Conservation (phyloP, 2,888 invertebrate species). For the Andrena fulva region DNA sequence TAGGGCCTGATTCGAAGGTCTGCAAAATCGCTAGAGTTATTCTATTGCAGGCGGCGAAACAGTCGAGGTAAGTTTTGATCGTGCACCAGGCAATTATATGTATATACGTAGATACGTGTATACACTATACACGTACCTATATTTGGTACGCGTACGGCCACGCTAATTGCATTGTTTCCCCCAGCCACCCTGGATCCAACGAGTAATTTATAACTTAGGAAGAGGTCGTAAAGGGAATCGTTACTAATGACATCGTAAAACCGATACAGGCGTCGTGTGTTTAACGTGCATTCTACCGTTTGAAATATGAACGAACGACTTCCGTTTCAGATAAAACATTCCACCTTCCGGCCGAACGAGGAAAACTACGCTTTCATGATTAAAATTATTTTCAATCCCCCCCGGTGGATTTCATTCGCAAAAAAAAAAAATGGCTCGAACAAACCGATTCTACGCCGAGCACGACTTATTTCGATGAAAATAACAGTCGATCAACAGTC, state of each 20-base stretch:
- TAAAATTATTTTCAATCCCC: constrained; percentile 46
- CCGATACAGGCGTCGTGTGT: constrained; percentile 62
- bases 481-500: neutral
- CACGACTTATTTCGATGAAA: neutral
- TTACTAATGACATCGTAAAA: constrained; percentile 72
- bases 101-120: constrained; percentile 31
- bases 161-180: constrained; percentile 72
- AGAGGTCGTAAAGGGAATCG: constrained; percentile 71
- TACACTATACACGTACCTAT: constrained; percentile 34
- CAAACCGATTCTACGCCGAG: neutral
- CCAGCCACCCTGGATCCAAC: constrained; percentile 36
- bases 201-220: constrained; percentile 72
- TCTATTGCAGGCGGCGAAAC: constrained; percentile 50
- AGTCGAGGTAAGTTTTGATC: constrained; percentile 64
- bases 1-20: constrained; percentile 43
- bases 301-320: constrained; percentile 53
- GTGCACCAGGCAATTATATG: constrained; percentile 64
- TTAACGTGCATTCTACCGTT: constrained; percentile 49
- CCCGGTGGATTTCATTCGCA: constrained; percentile 15
- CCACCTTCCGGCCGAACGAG: neutral
- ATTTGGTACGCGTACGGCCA: constrained; percentile 53
- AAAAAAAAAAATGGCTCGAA: neutral
- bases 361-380: constrained; percentile 35
- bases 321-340: constrained; percentile 36
- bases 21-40: constrained; percentile 42